A percentile compares a stretch with the other conserved stretches of the same genome.
Evolutionary conservation across 2,113 vertebrate species (phyloP).

Genomic region (Eretmochelys imbricata): DNA sequence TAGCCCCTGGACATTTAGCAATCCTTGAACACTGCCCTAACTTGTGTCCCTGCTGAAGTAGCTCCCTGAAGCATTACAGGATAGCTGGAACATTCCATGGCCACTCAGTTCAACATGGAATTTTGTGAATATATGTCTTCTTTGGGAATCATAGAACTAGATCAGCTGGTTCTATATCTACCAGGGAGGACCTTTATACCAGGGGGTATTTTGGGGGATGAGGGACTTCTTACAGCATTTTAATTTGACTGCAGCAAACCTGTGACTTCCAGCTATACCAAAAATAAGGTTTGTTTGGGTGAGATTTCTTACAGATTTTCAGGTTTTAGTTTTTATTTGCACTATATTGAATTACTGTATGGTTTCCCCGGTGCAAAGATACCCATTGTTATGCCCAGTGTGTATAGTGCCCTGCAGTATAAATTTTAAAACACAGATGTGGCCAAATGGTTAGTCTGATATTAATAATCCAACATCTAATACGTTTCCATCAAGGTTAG

Average conservation of each 20-base stretch:
- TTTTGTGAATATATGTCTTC: not conserved
- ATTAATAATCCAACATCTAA: slow-evolving; percentile 16
- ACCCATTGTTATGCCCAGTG: not conserved
- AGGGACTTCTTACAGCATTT: not conserved
- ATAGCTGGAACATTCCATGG: not conserved
- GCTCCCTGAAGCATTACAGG: not conserved
- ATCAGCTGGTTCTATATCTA: not conserved
- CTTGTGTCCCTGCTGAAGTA: not conserved
- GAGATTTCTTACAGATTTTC: not conserved
- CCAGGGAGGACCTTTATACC: not conserved
- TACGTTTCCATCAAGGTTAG: slow-evolving; percentile 5
- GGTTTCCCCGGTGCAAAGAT: not conserved
- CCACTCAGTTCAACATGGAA: not conserved
- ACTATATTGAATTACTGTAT: not conserved
- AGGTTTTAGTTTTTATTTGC: not conserved
- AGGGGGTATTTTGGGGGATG: not conserved
- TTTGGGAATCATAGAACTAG: not conserved
- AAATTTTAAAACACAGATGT: slow-evolving; percentile 16
- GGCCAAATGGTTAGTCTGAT: not conserved
- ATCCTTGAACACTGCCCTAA: not conserved
- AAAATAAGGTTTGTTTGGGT: not conserved
- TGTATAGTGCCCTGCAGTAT: not conserved
- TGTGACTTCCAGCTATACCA: not conserved
- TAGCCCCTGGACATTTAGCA: not conserved
- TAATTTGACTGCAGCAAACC: not conserved